A percentile compares a stretch with the other conserved stretches of the same genome.
Conservation (phyloP, 2,797 vertebrate genomes). For the Pseudochirops corinnae region DNA sequence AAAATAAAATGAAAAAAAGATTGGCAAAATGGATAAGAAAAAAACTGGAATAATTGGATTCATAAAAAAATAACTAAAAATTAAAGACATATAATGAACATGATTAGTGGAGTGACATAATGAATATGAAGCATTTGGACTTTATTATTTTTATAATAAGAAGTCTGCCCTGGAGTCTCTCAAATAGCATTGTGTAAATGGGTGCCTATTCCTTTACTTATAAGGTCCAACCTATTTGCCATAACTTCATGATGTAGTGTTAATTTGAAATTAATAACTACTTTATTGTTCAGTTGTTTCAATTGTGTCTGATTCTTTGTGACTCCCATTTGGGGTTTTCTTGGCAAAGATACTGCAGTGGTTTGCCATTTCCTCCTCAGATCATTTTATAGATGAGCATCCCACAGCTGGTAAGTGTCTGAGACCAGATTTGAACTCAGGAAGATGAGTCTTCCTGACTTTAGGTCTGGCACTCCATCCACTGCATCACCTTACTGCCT, state of each 20-base stretch:
- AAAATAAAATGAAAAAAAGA: not conserved
- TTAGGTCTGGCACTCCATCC: too few relatives aligned
- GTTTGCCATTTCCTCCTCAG: not conserved
- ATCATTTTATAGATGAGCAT: not conserved
- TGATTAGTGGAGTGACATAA: not conserved
- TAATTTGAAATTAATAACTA: not conserved
- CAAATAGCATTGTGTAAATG: not conserved
- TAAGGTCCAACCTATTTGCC: not conserved
- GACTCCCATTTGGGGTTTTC: not conserved
- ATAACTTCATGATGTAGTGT: not conserved
- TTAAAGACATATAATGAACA: not conserved
- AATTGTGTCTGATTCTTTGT: not conserved
- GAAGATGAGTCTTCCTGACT: not conserved
- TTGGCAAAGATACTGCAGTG: not conserved
- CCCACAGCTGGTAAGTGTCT: not conserved
- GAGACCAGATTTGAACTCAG: not conserved
- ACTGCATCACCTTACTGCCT: not conserved
- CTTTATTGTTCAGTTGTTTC: not conserved
- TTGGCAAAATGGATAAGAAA: not conserved
- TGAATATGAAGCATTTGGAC: not conserved
- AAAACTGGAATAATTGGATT: not conserved
- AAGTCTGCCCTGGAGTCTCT: not conserved
- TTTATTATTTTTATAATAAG: not conserved
- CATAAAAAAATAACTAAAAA: not conserved
- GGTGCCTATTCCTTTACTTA: not conserved